Evolutionary conservation across 1,140 invertebrate genomes (phyloP).

Genomic region (Muscidifurax raptorellus): DNA sequence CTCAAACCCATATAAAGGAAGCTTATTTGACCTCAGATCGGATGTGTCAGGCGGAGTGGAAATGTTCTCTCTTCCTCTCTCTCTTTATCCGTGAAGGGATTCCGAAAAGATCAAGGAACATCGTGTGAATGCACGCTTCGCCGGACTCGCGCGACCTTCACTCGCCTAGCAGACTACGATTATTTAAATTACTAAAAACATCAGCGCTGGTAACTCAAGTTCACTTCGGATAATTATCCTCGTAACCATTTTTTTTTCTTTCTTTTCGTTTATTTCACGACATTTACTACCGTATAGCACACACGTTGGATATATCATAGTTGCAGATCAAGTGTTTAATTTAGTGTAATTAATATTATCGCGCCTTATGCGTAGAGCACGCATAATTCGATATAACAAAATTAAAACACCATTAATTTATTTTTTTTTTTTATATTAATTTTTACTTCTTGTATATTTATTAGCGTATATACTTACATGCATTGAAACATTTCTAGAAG

Average conservation of each 20-base stretch:
- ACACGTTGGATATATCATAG: no score
- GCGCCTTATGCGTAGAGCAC: no score
- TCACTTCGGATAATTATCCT: neutral
- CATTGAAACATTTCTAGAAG: no score
- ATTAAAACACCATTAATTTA: no score
- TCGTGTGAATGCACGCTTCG: constrained; percentile 38
- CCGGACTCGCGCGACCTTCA: constrained; percentile 24
- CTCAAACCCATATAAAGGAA: neutral
- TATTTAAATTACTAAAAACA: neutral
- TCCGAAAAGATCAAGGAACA: neutral
- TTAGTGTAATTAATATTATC: no score
- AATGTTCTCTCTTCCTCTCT: neutral
- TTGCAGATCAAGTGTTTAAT: no score
- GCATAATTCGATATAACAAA: no score
- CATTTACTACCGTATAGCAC: no score
- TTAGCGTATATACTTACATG: no score
- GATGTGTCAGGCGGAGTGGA: no score
- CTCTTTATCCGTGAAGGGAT: neutral
- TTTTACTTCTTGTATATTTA: no score
- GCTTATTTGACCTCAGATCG: neutral
- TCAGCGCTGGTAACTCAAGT: neutral
- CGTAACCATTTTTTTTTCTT: neutral
- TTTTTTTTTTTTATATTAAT: no score
- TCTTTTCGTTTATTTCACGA: neutral
- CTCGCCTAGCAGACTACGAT: neutral